phyloP scores from a whole-genome alignment of 2,113 vertebrate genomes.

The Chunga burmeisteri region DNA sequence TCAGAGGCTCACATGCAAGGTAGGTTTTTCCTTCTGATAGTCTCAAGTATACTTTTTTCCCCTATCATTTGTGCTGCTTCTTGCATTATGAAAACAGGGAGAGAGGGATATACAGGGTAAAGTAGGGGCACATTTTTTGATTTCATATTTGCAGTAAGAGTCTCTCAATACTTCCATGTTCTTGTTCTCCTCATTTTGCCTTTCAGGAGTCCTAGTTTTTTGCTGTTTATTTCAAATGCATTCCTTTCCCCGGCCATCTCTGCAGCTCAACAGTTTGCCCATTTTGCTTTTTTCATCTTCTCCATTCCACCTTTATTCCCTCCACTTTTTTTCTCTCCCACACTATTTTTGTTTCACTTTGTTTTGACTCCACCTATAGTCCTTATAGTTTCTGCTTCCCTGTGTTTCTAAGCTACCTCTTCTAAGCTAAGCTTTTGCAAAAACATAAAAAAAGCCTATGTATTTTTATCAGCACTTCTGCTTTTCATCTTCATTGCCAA shows the following conservation, averaged over 20 bases:
- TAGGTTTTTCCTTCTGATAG: not conserved
- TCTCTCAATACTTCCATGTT: not conserved
- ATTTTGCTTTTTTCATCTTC: not conserved
- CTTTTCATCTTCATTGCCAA: conserved; percentile 40
- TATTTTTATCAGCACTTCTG: conserved; percentile 28
- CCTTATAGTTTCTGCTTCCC: not conserved
- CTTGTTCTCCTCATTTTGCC: not conserved
- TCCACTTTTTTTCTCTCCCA: not conserved
- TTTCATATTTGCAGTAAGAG: not conserved
- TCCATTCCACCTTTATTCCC: not conserved
- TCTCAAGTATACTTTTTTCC: not conserved
- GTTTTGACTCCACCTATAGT: not conserved
- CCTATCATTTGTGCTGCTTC: not conserved
- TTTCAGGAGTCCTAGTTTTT: not conserved
- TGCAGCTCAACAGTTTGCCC: not conserved
- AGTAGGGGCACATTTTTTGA: not conserved
- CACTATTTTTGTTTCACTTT: not conserved
- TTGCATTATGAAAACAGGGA: not conserved
- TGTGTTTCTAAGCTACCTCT: not conserved
- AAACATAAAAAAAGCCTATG: not conserved
- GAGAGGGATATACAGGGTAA: not conserved
- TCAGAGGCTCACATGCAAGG: not conserved
- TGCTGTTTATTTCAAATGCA: not conserved
- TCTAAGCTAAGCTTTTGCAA: not conserved
- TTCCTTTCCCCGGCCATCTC: not conserved